Evolutionary conservation across 2,113 vertebrate genomes (phyloP).

Genomic region (Tapirus terrestris): DNA sequence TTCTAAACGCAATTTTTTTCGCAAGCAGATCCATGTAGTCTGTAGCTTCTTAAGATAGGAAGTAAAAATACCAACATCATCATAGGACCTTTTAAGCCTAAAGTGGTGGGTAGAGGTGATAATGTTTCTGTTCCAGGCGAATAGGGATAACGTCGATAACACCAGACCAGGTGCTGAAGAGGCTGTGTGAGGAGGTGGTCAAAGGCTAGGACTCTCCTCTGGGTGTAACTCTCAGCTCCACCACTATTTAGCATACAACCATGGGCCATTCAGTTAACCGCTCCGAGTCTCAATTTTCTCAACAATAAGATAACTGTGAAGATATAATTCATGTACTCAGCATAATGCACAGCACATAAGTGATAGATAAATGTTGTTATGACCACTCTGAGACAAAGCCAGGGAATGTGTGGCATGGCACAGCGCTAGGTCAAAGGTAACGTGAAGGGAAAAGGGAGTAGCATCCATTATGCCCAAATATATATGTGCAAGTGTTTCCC

Average conservation of each 20-base stretch:
- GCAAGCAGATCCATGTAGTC: neutral
- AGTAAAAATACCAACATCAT: neutral
- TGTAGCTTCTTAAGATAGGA: neutral
- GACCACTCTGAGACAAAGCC: neutral
- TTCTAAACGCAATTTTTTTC: neutral
- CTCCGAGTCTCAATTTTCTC: neutral
- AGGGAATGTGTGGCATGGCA: neutral
- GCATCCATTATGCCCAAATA: neutral
- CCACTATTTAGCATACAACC: neutral
- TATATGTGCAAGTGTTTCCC: neutral
- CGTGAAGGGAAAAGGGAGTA: neutral
- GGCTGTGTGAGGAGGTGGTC: neutral
- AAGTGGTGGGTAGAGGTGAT: neutral
- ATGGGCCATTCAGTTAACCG: neutral
- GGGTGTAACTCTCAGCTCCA: neutral
- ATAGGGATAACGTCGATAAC: neutral
- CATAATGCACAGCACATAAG: neutral
- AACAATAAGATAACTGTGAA: neutral
- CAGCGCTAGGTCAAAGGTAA: neutral
- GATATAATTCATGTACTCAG: neutral
- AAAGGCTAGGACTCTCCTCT: no score
- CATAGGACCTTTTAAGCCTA: neutral
- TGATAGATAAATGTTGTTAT: neutral
- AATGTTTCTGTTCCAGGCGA: neutral
- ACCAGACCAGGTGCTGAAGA: neutral